Conservation (phyloP, 2,113 vertebrate species). For the Lophura nycthemera region DNA sequence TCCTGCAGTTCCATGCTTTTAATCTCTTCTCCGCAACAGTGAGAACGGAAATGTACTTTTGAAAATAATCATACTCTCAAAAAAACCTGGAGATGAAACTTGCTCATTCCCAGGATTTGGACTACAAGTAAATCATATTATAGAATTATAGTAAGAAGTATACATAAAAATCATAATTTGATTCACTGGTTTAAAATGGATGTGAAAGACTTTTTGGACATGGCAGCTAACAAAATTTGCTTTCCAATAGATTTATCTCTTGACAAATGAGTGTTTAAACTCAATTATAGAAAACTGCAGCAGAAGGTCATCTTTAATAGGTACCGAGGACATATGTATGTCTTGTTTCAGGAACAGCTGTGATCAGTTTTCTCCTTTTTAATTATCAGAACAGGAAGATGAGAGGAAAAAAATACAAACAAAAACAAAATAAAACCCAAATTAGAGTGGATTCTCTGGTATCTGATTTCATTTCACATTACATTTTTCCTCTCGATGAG, state of each 20-base stretch:
- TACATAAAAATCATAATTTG: background rate
- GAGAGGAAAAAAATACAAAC: background rate
- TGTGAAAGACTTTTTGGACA: background rate
- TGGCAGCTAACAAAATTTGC: background rate
- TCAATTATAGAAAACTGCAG: background rate
- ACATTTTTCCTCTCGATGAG: background rate
- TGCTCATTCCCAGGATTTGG: background rate
- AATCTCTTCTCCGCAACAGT: background rate
- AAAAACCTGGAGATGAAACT: background rate
- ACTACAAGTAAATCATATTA: background rate
- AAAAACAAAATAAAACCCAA: background rate
- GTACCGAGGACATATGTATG: background rate
- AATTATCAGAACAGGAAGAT: background rate
- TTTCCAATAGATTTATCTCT: background rate
- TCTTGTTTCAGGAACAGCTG: background rate
- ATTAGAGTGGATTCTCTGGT: background rate
- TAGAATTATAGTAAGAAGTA: background rate
- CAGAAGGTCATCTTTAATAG: background rate
- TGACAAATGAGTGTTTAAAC: constrained; percentile 19
- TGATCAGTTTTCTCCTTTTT: background rate
- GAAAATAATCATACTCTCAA: background rate
- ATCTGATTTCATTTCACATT: background rate
- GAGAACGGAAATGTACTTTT: background rate
- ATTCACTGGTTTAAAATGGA: background rate
- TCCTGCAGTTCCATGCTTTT: background rate